Evolutionary conservation across 2,113 vertebrate species (phyloP).

Genomic region (Bombycilla garrulus): DNA sequence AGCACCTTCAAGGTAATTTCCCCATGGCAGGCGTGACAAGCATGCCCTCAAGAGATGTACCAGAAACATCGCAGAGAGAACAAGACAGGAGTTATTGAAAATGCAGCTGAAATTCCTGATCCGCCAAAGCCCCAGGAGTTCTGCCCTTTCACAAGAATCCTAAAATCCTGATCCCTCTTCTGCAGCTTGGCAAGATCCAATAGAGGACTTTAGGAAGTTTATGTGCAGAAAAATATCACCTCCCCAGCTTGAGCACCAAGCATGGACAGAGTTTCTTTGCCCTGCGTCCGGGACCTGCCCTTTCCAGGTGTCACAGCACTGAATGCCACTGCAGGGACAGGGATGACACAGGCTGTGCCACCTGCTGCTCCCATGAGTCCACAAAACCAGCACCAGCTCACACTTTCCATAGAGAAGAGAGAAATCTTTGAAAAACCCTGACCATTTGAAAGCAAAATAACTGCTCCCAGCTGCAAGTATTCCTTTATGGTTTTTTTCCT

Average conservation of each 20-base stretch:
- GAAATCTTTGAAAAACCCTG: not conserved
- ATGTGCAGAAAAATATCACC: not conserved
- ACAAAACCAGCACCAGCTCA: not conserved
- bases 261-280: not conserved
- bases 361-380: not conserved
- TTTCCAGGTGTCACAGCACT: accelerated
- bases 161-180: not conserved
- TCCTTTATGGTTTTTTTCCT: not conserved
- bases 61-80: not conserved
- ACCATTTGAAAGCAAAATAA: not conserved
- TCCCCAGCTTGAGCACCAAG: not conserved
- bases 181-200: not conserved
- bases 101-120: not conserved
- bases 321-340: not conserved
- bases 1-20: conserved; percentile 34
- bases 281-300: not conserved
- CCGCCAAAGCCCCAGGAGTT: not conserved
- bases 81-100: not conserved
- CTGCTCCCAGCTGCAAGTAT: not conserved
- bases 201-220: not conserved
- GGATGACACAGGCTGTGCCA: not conserved
- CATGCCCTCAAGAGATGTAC: not conserved
- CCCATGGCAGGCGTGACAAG: not conserved
- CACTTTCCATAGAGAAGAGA: not conserved
- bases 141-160: not conserved